Percentiles rank a stretch among this genome's conserved stretches.
phyloP scores from a whole-genome alignment of 37 sponge, comb jelly and placozoan species.

The Mnemiopsis leidyi region DNA sequence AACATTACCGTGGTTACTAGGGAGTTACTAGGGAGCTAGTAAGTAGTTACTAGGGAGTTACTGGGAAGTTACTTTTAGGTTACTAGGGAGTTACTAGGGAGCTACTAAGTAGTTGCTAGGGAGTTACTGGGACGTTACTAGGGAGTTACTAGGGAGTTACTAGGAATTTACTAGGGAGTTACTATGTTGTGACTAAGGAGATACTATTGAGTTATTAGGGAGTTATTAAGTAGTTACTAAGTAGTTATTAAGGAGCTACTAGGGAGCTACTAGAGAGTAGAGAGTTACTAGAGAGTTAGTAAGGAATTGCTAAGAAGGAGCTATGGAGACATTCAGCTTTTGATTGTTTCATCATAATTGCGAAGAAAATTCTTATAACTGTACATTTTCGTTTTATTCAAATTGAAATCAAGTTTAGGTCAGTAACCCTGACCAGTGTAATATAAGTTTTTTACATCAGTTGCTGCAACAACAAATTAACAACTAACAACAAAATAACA shows the following conservation, averaged over 20 bases:
- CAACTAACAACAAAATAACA: too few relatives aligned
- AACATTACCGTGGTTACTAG: neutral
- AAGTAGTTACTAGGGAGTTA: neutral
- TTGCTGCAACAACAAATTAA: too few relatives aligned
- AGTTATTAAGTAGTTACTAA: neutral
- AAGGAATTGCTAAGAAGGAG: too few relatives aligned
- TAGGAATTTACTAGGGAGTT: neutral
- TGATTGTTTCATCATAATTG: too few relatives aligned
- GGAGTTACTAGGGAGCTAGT: neutral
- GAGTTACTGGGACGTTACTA: neutral
- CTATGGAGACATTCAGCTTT: too few relatives aligned
- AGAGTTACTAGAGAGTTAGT: neutral
- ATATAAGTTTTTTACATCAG: too few relatives aligned
- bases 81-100: neutral
- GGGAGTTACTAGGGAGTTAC: neutral
- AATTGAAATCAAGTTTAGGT: too few relatives aligned
- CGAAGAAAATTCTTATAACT: too few relatives aligned
- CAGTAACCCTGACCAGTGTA: too few relatives aligned
- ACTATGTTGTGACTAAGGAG: neutral
- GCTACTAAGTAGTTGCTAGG: neutral
- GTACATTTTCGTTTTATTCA: too few relatives aligned
- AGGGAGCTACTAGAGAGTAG: neutral
- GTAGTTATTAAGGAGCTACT: neutral
- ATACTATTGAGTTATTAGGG: neutral
- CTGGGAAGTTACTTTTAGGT: neutral